Conservation (phyloP, 2,888 invertebrate genomes). For the Apotomis betuletana region DNA sequence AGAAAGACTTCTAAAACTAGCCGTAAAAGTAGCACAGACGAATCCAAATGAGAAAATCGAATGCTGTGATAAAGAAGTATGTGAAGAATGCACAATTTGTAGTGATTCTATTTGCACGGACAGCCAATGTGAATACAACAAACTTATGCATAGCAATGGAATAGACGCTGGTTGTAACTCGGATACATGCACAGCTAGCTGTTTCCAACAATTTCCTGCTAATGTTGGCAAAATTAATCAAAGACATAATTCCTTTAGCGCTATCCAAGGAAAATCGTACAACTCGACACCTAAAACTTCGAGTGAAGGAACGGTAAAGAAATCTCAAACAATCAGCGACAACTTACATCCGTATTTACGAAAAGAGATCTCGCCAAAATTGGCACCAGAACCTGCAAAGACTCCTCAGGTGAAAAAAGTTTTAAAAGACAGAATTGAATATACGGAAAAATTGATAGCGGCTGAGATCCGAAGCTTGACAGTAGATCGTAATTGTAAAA, state of each 20-base stretch:
- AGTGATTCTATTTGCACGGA: slow-evolving; percentile 81
- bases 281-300: slow-evolving; percentile 59
- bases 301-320: slow-evolving; percentile 72
- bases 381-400: slow-evolving; percentile 57
- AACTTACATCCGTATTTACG: slow-evolving; percentile 80
- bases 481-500: slow-evolving; percentile 73
- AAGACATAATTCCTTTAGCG: slow-evolving; percentile 79
- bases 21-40: slow-evolving; percentile 77
- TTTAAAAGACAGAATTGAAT: slow-evolving; percentile 76
- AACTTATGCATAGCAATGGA: slow-evolving; percentile 76
- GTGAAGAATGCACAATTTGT: slow-evolving; percentile 80
- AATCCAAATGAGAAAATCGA: slow-evolving; percentile 78
- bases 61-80: slow-evolving; percentile 81
- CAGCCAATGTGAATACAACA: slow-evolving; percentile 79
- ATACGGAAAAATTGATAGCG: slow-evolving; percentile 78
- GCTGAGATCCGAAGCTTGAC: slow-evolving; percentile 77
- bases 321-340: slow-evolving; percentile 76
- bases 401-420: slow-evolving; percentile 64
- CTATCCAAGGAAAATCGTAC: slow-evolving; percentile 73
- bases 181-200: slow-evolving; percentile 74
- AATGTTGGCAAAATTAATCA: slow-evolving; percentile 67
- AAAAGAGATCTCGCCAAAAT: slow-evolving; percentile 73
- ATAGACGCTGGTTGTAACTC: slow-evolving; percentile 74
- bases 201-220: slow-evolving; percentile 68
- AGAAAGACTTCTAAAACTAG: slow-evolving; percentile 86